Conservation (phyloP, 2,797 vertebrate species). For the Sebastes ruberrimus region DNA sequence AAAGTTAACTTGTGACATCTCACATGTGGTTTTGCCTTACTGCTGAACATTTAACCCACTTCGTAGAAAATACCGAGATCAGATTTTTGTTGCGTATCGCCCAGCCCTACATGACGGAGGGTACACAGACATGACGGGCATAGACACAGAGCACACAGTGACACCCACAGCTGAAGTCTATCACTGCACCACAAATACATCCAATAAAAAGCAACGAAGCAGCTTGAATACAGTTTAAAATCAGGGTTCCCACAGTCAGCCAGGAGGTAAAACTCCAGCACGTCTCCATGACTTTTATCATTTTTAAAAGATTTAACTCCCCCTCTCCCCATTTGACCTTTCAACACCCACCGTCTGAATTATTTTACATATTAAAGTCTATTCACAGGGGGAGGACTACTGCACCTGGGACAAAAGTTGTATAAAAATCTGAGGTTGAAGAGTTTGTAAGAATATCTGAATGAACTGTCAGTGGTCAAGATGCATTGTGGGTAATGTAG, state of each 20-base stretch:
- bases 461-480: not conserved
- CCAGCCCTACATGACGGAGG: not conserved
- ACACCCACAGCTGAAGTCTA: not conserved
- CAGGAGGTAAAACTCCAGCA: not conserved
- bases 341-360: not conserved
- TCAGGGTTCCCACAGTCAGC: conserved; percentile 29
- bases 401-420: no score
- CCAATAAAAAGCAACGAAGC: conserved; percentile 6
- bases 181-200: not conserved
- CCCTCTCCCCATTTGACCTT: no score
- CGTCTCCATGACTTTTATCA: not conserved
- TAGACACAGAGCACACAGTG: not conserved
- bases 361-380: not conserved
- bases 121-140: not conserved
- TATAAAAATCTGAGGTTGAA: no score
- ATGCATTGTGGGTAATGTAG: no score
- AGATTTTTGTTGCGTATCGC: no score
- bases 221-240: not conserved
- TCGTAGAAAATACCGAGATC: no score
- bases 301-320: not conserved
- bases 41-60: no score
- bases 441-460: not conserved
- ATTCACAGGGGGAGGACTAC: no score
- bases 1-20: no score
- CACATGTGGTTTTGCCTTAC: no score